Evolutionary conservation across 53 echinoderm and acorn worm species (phyloP).

Genomic region (Holothuria scabra): DNA sequence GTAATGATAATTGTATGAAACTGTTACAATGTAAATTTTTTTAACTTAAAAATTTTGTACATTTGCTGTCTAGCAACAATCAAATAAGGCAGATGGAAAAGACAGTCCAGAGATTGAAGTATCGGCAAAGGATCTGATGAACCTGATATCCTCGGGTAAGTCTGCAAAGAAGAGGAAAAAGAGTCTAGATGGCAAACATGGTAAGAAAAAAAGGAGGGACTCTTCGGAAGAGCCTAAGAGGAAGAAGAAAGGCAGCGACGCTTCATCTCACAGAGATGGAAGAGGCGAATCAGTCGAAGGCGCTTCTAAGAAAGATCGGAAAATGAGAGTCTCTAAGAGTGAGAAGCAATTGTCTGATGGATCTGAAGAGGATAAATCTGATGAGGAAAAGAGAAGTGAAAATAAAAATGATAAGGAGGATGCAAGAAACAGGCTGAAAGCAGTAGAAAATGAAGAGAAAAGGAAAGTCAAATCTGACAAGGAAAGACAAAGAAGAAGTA

Average conservation of each 20-base stretch:
- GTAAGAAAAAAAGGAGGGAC: constrained; percentile 33
- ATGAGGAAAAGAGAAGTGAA: not conserved
- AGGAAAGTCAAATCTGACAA: not conserved
- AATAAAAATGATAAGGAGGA: constrained; percentile 32
- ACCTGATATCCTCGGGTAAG: constrained; percentile 24
- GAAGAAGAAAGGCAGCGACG: constrained; percentile 32
- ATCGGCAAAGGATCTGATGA: constrained; percentile 33
- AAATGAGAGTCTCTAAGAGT: constrained; percentile 7
- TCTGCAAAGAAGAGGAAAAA: constrained; percentile 48
- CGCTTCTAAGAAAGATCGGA: not conserved
- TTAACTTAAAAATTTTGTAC: too few relatives aligned
- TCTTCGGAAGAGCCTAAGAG: constrained; percentile 36
- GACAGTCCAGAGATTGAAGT: constrained; percentile 17
- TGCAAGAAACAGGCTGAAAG: constrained; percentile 2
- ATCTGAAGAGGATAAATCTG: constrained; percentile 16
- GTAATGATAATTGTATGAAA: too few relatives aligned
- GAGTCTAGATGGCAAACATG: constrained; percentile 31
- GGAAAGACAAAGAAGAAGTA: constrained; percentile 29
- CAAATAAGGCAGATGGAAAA: not conserved
- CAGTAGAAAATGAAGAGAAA: not conserved
- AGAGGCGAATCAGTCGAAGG: not conserved
- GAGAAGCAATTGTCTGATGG: constrained; percentile 5
- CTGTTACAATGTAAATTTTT: too few relatives aligned
- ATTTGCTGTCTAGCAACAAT: constrained; percentile 10
- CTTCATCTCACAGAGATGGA: constrained; percentile 22